Evolutionary conservation across 2,113 vertebrate species (phyloP).

Genomic region (Andinoacara biseriatus): DNA sequence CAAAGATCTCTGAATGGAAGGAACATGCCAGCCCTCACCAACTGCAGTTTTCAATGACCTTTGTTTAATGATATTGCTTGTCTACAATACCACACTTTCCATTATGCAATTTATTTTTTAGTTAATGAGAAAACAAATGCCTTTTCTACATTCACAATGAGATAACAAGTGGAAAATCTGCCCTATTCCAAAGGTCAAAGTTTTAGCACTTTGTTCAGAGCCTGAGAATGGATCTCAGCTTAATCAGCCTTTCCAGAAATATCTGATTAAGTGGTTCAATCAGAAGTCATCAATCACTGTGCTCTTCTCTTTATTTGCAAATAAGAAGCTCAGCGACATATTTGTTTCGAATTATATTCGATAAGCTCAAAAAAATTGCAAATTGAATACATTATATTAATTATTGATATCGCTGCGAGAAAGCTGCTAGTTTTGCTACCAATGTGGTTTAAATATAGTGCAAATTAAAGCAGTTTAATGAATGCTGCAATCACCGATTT

Average conservation of each 20-base stretch:
- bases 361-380: neutral
- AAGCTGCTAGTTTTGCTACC: neutral
- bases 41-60: neutral
- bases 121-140: neutral
- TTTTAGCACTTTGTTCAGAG: neutral
- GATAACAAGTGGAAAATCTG: neutral
- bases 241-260: neutral
- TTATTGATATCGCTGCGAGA: neutral
- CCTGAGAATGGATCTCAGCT: neutral
- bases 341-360: neutral
- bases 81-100: neutral
- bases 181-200: constrained; percentile 1
- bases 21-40: neutral
- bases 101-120: neutral
- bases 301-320: neutral
- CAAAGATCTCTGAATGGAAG: neutral
- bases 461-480: accelerated
- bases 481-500: neutral
- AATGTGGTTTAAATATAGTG: neutral
- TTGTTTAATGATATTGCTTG: neutral
- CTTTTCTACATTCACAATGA: neutral
- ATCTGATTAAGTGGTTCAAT: accelerated
- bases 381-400: neutral
- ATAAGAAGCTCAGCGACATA: neutral
- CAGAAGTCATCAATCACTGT: neutral